phyloP scores from a whole-genome alignment of 92 coral and sea anemone species.

The Heliopora coerulea region DNA sequence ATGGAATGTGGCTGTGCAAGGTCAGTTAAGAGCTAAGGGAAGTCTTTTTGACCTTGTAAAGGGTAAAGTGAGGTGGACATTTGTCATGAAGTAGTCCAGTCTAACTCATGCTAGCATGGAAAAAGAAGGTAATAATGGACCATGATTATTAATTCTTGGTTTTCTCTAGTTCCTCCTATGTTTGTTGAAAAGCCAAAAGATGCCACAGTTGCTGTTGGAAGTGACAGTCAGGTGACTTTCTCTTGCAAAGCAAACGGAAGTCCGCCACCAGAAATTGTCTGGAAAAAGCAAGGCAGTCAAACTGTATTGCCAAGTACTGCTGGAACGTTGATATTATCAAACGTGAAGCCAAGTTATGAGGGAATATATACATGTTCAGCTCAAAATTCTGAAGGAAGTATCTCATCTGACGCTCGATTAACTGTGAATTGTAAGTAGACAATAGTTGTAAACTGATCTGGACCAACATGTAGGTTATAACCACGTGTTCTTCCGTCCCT shows the following conservation, averaged over 20 bases:
- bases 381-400: constrained; percentile 23
- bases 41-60: no score
- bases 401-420: constrained; percentile 59
- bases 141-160: background rate
- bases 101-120: no score
- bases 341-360: constrained; percentile 57
- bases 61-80: no score
- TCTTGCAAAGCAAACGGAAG: constrained; percentile 67
- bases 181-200: constrained; percentile 60
- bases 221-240: constrained; percentile 64
- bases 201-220: constrained; percentile 49
- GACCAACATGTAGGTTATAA: no score
- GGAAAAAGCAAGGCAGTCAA: constrained; percentile 58
- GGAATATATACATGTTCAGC: constrained; percentile 56
- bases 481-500: no score
- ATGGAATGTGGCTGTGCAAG: no score
- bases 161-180: constrained; percentile 22
- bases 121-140: no score
- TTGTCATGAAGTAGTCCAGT: no score
- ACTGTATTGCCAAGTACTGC: constrained; percentile 50
- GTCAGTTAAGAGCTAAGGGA: no score
- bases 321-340: constrained; percentile 66
- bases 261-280: constrained; percentile 75
- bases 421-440: constrained; percentile 70
- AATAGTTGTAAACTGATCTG: background rate